Evolutionary conservation across 2,113 vertebrate genomes (phyloP), one percentile per base, ranked within the genome.

Genomic region (Marmota flaviventris): DNA sequence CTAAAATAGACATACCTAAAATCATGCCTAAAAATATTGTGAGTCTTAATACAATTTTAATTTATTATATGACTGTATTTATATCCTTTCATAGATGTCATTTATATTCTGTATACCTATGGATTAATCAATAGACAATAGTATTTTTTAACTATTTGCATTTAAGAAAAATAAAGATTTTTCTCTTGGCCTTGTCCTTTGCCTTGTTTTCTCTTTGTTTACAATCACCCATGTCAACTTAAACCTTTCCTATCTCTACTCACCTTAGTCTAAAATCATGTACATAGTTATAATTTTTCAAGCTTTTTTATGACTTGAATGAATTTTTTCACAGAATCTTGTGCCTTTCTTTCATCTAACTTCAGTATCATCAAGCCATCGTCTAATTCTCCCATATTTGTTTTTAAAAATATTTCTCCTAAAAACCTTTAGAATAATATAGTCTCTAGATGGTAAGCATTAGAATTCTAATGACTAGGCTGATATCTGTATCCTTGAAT

Each of bases 341-440:
- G 32, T 61, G 42, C 9, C 58, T 94, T 73, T 81, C 39, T 73
- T 93, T 79, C 1, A 42, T 70, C 16, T 78, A 70, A 94, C 42
- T 70, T 94, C 45, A 79, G 67, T 45, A 29, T 67, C 32, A 89
- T 61, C 4, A 9, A 25, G 5, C 7, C 91, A 39, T 72, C n/a
- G 73, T 88, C 24, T 56, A 39, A 61, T 65, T 86, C 18, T 27
- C n/a, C 37, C 89, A 77, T 18, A 91, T 53, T 51, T 73, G 70
- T 63, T 85, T 92, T 96, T 76, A 24, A 90, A 9, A 51, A 67
- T 90, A 4, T 76, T 96, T 90, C 34, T 93, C 22, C 32, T 63
- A 70, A 91, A 37, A 8, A 63, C 17, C 18, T 70, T 88, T 88
- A 77, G 24, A 76, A 24, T 39, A 61, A 56, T 75, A 93, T 53